phyloP scores from a whole-genome alignment of 1,140 invertebrate genomes.

The Limonius californicus region DNA sequence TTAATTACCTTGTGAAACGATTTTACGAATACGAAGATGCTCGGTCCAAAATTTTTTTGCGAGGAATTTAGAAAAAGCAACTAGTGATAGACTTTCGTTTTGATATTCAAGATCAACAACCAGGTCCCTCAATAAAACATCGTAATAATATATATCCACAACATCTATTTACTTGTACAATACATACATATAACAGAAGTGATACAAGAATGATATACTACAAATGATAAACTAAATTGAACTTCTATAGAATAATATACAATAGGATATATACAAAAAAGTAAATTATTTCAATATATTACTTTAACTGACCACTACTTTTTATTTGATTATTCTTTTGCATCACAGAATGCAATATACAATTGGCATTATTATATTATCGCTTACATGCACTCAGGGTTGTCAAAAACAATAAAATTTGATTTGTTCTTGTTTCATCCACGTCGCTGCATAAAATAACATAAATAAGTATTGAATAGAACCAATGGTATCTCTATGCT shows the following conservation, averaged over 20 bases:
- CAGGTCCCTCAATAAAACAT: too few species aligned
- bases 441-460: neutral
- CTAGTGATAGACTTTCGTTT: too few species aligned
- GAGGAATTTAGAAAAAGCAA: too few species aligned
- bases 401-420: neutral
- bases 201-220: neutral
- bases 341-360: too few species aligned
- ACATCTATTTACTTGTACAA: neutral
- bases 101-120: too few species aligned
- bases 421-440: too few species aligned
- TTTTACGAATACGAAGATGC: too few species aligned
- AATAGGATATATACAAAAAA: neutral
- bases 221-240: neutral
- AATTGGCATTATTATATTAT: neutral
- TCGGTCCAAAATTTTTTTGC: too few species aligned
- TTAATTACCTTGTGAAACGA: too few species aligned
- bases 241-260: neutral
- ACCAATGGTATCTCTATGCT: neutral
- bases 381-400: neutral
- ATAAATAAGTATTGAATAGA: too few species aligned
- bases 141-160: slow-evolving; percentile 5
- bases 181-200: slow-evolving; percentile 2
- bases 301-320: neutral
- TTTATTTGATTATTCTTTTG: too few species aligned
- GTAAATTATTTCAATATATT: neutral